Base-by-base conservation (phyloP, 2,888 invertebrate genomes). In the Strigamia maritima region DNA sequence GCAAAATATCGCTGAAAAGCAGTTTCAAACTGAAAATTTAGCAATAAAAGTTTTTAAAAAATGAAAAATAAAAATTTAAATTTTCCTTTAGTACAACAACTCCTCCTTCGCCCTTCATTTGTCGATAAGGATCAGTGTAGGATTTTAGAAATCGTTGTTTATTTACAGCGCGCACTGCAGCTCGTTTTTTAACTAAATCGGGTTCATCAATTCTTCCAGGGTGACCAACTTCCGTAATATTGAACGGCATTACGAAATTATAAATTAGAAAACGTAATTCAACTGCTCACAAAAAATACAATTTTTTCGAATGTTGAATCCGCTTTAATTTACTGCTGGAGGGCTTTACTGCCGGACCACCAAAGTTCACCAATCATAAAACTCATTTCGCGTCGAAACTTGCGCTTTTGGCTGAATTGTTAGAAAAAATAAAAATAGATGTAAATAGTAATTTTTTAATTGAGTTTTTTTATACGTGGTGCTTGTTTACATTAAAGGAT, bases 11-110 rank as follows among this genome's bases (percentile, higher is more conserved):
- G 90, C 83, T 92, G 91, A 2, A 94, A 82, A 12, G 91, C 92
- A n/a, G 91, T 87, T 86, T 95, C 95, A 85, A 94, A 92, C 95
- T 95, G 87, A 82, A 90, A 90, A 79, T 12, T n/a, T 81, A 83
- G 83, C 84, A 75, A 79, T 24, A n/a, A 12, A 60, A 60, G 10
- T 19, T 6, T 49, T 49, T 0, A 24, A 6, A n/a, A 60, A 10
- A 24, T 49, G 49, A 12, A 16, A 60, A 16, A 4, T 44, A 1
- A 16, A 16, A 3, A 16, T n/a, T 2, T 44, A 44, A 14, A 1
- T 16, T 44, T 44, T n/a, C 16, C 19, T 40, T 22, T 90, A 92
- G 89, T 89, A 93, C 93, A 85, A 93, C 88, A 85, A 89, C 88
- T 76, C 93, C 93, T 82, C 91, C 90, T 85, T 91, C 90, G 16